Evolutionary conservation across 2,888 invertebrate genomes (phyloP).

Genomic region (Lapara coniferarum): DNA sequence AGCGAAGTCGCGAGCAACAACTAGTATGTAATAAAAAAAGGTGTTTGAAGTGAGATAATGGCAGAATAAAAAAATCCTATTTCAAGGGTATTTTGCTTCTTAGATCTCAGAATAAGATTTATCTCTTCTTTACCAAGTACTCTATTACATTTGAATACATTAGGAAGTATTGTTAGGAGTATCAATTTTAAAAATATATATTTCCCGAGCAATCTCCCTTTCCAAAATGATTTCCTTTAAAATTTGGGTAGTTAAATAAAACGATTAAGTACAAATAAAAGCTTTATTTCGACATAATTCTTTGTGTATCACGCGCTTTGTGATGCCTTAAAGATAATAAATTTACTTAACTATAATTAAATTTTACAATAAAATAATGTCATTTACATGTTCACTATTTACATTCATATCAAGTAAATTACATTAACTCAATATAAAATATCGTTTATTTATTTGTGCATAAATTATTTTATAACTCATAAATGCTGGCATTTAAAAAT

Average conservation of each 20-base stretch:
- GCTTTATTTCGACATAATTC: conserved; percentile 77
- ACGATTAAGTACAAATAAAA: conserved; percentile 60
- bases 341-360: conserved; percentile 34
- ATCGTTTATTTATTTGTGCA: conserved; percentile 16
- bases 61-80: too few relatives aligned
- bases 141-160: too few relatives aligned
- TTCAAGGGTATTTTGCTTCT: too few relatives aligned
- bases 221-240: neutral
- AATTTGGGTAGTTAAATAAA: conserved; percentile 35
- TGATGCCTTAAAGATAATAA: conserved; percentile 47
- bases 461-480: neutral
- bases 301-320: conserved; percentile 59
- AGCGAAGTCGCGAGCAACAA: too few relatives aligned
- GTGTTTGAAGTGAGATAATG: too few relatives aligned
- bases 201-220: too few relatives aligned
- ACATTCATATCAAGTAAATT: conserved; percentile 43
- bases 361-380: conserved; percentile 36
- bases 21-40: too few relatives aligned
- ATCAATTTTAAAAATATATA: too few relatives aligned
- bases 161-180: too few relatives aligned
- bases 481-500: neutral
- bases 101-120: too few relatives aligned
- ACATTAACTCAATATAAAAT: conserved; percentile 16
- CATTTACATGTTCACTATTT: conserved; percentile 43
- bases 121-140: too few relatives aligned